These are phyloP conservation scores for Coracopsis vasa DNA, from an alignment of 2,113 vertebrate species.

Conservation along the genomic window DNA sequence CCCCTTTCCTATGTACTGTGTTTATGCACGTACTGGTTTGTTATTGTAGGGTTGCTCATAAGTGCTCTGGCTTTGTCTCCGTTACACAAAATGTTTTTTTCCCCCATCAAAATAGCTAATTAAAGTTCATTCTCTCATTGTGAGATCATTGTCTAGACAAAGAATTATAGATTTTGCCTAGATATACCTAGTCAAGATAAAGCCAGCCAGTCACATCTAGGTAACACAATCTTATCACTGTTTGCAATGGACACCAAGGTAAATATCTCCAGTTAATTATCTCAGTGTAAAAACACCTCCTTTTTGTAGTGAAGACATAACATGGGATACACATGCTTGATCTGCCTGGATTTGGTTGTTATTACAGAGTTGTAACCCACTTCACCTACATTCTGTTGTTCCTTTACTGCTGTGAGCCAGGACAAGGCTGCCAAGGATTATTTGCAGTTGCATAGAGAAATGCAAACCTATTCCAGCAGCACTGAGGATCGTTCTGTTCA, in stretches of 20 bases:
- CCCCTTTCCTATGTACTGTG: background rate
- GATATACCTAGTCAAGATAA: background rate
- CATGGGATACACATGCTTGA: background rate
- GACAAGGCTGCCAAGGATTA: background rate
- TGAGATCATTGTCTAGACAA: constrained; percentile 65
- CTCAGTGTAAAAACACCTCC: background rate
- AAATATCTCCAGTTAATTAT: constrained; percentile 9
- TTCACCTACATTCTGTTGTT: background rate
- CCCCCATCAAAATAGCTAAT: constrained; percentile 14
- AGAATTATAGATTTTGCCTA: constrained; percentile 44
- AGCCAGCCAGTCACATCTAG: background rate
- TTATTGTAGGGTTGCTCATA: constrained; percentile 37
- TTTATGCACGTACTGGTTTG: background rate
- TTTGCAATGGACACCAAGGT: background rate
- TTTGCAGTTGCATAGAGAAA: background rate
- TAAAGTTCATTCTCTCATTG: constrained; percentile 33
- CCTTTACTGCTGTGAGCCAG: background rate
- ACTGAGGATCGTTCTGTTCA: fast-evolving
- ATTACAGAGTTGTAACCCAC: background rate
- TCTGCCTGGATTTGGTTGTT: background rate
- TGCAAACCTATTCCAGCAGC: background rate
- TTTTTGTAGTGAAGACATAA: background rate
- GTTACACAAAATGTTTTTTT: constrained; percentile 8
- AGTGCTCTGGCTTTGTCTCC: constrained; percentile 26
- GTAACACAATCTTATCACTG: constrained; percentile 16